Base-by-base conservation (phyloP, 2,113 vertebrate genomes). In the Hyperoodon ampullatus region DNA sequence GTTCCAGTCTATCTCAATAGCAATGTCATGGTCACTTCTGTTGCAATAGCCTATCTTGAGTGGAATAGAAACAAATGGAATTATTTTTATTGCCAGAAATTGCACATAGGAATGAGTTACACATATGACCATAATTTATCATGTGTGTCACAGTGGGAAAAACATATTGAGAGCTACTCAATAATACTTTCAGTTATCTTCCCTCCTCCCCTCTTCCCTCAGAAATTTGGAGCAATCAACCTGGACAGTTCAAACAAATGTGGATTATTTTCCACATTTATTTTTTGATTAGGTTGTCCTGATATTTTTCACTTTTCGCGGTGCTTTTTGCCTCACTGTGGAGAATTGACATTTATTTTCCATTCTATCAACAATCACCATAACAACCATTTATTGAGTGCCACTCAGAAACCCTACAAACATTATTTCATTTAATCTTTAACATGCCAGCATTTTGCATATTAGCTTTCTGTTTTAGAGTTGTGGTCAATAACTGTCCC, bases 81-180 rank as follows among this genome's bases (percentile, higher is more conserved):
- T 96, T 63, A 75, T 89, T 94, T 85, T 81, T 90, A 35, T 58
- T 88, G 39, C 78, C 39, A 47, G 82, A 66, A 92, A 58, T 60
- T 92, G 10, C 35, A 90, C 11, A 70, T 12, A 90, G n/a, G 21
- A 93, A 80, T 85, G 53, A 92, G 42, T 66, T 50, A 80, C 23
- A 42, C 16, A 47, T 5, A 42, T 39, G 44, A 74, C 35, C 47
- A 68, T 8, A 39, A 83, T 75, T 33, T 60, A 55, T 78, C 50
- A 33, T 42, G 50, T 68, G 18, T 58, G 42, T 93, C 35, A 50
- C 18, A 53, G 77, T 78, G 24, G 39, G n/a, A 87, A 44, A 35
- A 16, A 44, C 55, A 84, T 33, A 92, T 33, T 26, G 23, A 90
- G 24, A 55, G 50, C 23, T 61, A 13, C 7, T 47, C 39, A 81